A percentile compares a stretch with the other conserved stretches of the same genome.
These are phyloP conservation scores for Taenaris catops DNA, from an alignment of 2,888 invertebrate species.

Conservation along the genomic window DNA sequence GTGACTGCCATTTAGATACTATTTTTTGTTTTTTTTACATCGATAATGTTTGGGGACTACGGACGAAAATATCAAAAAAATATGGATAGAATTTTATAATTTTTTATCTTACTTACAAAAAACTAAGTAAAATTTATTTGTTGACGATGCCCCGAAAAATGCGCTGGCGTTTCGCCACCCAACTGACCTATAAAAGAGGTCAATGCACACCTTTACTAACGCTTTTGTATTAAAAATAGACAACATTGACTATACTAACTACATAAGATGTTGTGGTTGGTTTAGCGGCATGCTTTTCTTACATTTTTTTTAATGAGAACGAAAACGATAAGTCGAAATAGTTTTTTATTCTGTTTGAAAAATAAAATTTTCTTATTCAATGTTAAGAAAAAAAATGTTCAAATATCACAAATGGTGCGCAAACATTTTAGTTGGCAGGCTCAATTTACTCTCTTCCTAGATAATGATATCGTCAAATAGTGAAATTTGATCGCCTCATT, in stretches of 20 bases:
- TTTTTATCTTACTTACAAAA: background rate
- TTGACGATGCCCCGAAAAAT: conserved; percentile 16
- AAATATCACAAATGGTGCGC: background rate
- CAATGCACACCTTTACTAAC: conserved; percentile 25
- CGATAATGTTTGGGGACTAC: too few species aligned
- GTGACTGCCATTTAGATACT: too few species aligned
- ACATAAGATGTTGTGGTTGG: background rate
- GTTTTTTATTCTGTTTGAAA: too few species aligned
- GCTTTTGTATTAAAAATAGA: conserved; percentile 9
- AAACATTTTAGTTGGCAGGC: background rate
- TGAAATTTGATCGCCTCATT: conserved; percentile 1
- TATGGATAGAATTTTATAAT: too few species aligned
- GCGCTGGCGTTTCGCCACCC: conserved; percentile 34
- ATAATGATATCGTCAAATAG: conserved; percentile 1
- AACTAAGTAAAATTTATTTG: conserved; percentile 17
- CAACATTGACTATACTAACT: background rate
- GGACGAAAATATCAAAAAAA: too few species aligned
- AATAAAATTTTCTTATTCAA: too few species aligned
- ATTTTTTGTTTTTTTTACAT: too few species aligned
- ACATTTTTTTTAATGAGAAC: too few species aligned
- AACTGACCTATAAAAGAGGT: conserved; percentile 38
- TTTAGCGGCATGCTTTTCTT: too few species aligned
- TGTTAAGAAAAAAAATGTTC: too few species aligned
- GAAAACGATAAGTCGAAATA: too few species aligned
- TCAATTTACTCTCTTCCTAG: background rate